These are phyloP conservation scores for Octonoba sinensis DNA, from an alignment of 2,888 invertebrate genomes.

Conservation along the genomic window DNA sequence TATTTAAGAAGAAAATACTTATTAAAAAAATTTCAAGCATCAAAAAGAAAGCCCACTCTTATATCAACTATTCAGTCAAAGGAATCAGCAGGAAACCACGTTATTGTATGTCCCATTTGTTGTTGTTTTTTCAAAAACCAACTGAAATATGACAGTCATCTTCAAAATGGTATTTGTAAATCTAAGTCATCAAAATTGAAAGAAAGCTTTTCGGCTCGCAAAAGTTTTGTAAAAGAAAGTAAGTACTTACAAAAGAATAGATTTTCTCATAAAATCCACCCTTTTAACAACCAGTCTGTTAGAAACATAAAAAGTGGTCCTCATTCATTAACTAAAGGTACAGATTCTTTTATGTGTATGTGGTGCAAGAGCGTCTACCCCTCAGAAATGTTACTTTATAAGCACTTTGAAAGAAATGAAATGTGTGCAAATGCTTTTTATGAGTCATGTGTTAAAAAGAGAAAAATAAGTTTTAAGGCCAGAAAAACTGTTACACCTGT, in stretches of 20 bases:
- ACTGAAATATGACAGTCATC: conserved; percentile 17
- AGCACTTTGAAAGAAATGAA: conserved; percentile 27
- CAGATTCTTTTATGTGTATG: neutral
- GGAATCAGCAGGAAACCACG: neutral
- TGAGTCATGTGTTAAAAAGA: neutral
- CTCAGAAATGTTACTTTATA: conserved; percentile 14
- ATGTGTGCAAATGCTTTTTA: conserved; percentile 33
- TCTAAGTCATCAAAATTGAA: neutral
- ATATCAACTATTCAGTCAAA: neutral
- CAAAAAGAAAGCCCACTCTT: neutral
- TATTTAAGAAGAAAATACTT: no score
- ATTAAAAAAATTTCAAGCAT: no score
- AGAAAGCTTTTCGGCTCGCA: conserved; percentile 32
- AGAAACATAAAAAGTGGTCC: conserved; percentile 1
- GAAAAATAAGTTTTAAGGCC: conserved; percentile 20
- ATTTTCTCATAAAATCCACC: neutral
- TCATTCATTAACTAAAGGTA: neutral
- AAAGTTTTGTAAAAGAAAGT: conserved; percentile 21
- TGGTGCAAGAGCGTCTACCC: conserved; percentile 37
- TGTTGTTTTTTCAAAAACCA: conserved; percentile 17
- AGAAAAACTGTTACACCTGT: conserved; percentile 26
- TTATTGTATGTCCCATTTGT: conserved; percentile 32
- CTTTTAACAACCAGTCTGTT: neutral
- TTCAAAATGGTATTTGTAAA: conserved; percentile 17
- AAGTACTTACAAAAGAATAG: neutral